These are phyloP conservation scores for Campoletis sonorensis DNA, from an alignment of 1,140 invertebrate genomes.

Conservation along the genomic window DNA sequence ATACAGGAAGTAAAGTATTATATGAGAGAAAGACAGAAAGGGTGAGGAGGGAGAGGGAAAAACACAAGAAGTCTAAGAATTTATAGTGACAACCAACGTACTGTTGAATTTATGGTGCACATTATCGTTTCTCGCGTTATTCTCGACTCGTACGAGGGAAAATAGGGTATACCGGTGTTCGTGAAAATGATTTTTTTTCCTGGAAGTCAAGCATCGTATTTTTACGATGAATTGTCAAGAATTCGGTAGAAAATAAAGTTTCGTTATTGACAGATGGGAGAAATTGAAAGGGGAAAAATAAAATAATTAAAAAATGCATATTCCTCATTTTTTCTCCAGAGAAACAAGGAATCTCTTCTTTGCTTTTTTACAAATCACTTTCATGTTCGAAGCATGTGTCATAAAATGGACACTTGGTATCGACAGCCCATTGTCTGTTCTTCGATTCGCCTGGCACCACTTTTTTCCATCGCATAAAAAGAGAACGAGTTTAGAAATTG, in stretches of 20 bases:
- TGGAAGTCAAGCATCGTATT: slow-evolving; percentile 9
- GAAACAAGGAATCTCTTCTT: too few relatives aligned
- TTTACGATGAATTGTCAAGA: slow-evolving; percentile 14
- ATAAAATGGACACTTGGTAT: slow-evolving; percentile 17
- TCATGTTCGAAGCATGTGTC: too few relatives aligned
- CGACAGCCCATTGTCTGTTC: slow-evolving; percentile 36
- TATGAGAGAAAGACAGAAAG: neutral
- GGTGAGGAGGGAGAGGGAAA: neutral
- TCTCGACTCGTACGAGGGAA: neutral
- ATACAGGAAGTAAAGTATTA: neutral
- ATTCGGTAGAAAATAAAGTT: neutral
- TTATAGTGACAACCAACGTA: slow-evolving; percentile 32
- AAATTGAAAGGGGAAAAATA: too few relatives aligned
- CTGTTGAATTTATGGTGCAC: slow-evolving; percentile 21
- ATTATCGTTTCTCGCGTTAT: slow-evolving; percentile 11
- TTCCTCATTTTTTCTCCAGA: too few relatives aligned
- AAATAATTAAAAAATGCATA: too few relatives aligned
- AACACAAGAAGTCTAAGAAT: neutral
- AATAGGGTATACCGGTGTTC: neutral
- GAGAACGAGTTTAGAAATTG: too few relatives aligned
- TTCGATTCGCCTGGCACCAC: slow-evolving; percentile 11
- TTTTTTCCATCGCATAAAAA: too few relatives aligned
- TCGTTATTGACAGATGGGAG: too few relatives aligned
- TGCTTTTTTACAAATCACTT: too few relatives aligned
- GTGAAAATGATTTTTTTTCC: neutral